Conservation (phyloP, 2,797 vertebrate species). For the Acrossocheilus fasciatus region DNA sequence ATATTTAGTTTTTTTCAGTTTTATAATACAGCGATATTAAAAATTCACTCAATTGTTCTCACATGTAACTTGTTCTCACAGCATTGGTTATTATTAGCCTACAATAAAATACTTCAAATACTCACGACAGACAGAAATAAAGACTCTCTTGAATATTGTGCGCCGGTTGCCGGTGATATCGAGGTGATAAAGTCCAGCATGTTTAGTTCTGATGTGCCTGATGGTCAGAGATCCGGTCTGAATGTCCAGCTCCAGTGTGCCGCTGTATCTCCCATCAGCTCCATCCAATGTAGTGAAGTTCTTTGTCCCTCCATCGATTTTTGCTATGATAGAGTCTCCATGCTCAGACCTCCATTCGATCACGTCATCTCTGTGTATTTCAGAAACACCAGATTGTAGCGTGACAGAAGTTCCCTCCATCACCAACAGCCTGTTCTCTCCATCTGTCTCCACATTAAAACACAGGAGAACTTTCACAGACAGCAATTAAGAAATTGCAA, state of each 20-base stretch:
- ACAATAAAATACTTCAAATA: not conserved
- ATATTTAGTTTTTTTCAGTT: not conserved
- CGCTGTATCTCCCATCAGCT: not conserved
- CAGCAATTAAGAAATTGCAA: not conserved
- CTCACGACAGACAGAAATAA: not conserved
- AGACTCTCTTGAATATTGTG: conserved; percentile 1
- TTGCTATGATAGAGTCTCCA: not conserved
- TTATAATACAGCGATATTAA: not conserved
- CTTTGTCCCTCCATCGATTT: not conserved
- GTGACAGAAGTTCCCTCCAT: not conserved
- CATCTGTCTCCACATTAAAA: not conserved
- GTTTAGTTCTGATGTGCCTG: not conserved
- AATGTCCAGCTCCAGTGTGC: not conserved
- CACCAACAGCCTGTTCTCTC: not conserved
- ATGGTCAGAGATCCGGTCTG: conserved; percentile 2
- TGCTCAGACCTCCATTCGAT: not conserved
- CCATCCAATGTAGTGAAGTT: not conserved
- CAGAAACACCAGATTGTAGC: not conserved
- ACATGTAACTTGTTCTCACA: not conserved
- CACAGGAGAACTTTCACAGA: not conserved
- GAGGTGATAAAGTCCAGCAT: conserved; percentile 5
- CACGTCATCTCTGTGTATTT: not conserved
- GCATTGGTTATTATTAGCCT: not conserved
- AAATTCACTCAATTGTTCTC: not conserved
- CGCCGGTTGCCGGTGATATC: not conserved